Percentiles rank a stretch among this genome's conserved stretches.
Conservation (phyloP, 2,113 vertebrate species). For the Willisornis vidua region DNA sequence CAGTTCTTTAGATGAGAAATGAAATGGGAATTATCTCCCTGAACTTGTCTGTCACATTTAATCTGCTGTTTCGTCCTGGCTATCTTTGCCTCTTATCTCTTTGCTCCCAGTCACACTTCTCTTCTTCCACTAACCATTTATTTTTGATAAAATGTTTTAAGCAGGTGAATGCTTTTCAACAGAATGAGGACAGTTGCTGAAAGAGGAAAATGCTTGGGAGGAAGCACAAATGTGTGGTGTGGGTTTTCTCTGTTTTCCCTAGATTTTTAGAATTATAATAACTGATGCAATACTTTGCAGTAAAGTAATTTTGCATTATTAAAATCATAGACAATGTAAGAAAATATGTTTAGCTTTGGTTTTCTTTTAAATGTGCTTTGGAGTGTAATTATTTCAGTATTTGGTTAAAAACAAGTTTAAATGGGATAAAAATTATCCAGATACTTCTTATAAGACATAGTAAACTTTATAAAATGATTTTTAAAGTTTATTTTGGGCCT, state of each 20-base stretch:
- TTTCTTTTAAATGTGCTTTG: not conserved
- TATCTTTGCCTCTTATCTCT: not conserved
- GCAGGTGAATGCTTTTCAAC: not conserved
- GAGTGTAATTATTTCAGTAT: not conserved
- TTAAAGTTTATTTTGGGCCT: not conserved
- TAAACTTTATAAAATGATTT: not conserved
- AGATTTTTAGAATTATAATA: not conserved
- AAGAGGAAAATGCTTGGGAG: not conserved
- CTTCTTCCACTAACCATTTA: not conserved
- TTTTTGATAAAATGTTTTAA: conserved; percentile 21
- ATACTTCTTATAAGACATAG: not conserved
- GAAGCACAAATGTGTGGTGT: not conserved
- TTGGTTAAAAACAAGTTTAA: not conserved
- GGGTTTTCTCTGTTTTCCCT: not conserved
- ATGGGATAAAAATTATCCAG: not conserved
- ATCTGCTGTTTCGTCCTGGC: not conserved
- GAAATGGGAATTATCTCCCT: conserved; percentile 29
- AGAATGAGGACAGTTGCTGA: not conserved
- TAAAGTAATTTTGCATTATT: not conserved
- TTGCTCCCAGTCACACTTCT: conserved; percentile 1
- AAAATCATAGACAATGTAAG: not conserved
- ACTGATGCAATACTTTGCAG: not conserved
- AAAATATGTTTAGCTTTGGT: not conserved
- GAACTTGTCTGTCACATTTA: not conserved
- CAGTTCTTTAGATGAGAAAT: conserved; percentile 24